These are phyloP conservation scores for Kryptolebias marmoratus DNA, from an alignment of 2,113 vertebrate genomes.

Conservation along the genomic window DNA sequence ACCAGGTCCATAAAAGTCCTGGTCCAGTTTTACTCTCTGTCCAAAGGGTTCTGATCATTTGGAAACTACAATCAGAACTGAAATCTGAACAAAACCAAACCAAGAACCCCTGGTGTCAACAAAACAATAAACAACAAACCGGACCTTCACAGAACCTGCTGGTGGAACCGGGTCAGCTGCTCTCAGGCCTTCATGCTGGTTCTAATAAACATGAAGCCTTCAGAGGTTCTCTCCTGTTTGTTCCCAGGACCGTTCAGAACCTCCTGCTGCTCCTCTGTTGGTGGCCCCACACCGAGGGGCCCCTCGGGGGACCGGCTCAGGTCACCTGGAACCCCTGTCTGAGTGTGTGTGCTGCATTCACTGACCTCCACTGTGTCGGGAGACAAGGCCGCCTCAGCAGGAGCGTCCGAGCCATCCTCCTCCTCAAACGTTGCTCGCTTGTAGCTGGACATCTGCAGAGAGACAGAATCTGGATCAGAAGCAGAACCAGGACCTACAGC, in stretches of 20 bases:
- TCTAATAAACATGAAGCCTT: no score
- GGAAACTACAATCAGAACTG: no score
- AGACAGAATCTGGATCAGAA: background rate
- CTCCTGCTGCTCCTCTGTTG: conserved; percentile 24
- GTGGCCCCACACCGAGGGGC: conserved; percentile 12
- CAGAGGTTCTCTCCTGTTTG: background rate
- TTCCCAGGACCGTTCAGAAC: background rate
- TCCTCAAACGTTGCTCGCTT: conserved; percentile 92
- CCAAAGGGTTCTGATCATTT: no score
- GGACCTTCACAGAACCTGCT: no score
- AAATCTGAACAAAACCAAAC: no score
- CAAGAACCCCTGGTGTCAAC: no score
- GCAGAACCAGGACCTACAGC: background rate
- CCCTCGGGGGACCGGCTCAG: background rate
- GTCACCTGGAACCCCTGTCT: conserved; percentile 15
- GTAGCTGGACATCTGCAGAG: conserved; percentile 92
- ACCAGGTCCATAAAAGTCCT: no score
- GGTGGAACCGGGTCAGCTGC: no score
- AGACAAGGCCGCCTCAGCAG: conserved; percentile 82
- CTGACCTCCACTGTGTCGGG: conserved; percentile 90
- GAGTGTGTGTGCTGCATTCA: conserved; percentile 1
- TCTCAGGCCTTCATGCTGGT: no score
- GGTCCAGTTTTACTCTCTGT: no score
- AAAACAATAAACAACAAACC: no score
- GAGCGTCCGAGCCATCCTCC: conserved; percentile 85